Base-by-base conservation (phyloP, 2,797 vertebrate genomes). In the Myoxocephalus aenaeus region DNA sequence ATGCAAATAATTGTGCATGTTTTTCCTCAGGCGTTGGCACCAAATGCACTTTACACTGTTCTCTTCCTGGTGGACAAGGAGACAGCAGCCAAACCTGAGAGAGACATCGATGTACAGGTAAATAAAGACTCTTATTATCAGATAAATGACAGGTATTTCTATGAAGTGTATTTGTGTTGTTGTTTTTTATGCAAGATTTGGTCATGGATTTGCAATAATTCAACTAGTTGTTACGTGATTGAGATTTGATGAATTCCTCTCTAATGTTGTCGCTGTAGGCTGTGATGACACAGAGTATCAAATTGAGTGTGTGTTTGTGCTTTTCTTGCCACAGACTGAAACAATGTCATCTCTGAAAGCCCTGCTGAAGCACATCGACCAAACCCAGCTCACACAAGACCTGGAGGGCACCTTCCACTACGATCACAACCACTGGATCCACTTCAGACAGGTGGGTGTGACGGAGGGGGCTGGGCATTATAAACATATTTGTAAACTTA, bases 1-100 rank as follows among this genome's bases (percentile, higher is more conserved):
- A 7, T 46, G 27, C 15, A 32, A 57, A 36, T 36, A 5, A 15
- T 34, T 80, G 14, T 83, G 10, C n/a, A 17, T 86, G 18, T 82
- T 77, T 77, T 79, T 79, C 9, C 9, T 42, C 89, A 97, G 96
- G 87, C 82, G 34, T 90, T 89, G 17, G 63, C 92, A 81, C 94
- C 96, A 84, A 94, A 96, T 87, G 92, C 95, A 93, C 93, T 97
- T 94, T 95, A 96, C 58, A 93, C 87, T 1, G 80, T 96, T 82
- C 78, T 97, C 73, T 84, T 96, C 68, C 89, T 97, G 84, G 88
- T 93, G 83, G 96, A 97, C 84, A 96, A 96, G 80, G 96, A 97
- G 38, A 85, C 90, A 20, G 73, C 92, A 15, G 89, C 91, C 75
- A 96, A 93, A 84, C 86, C 88, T 7, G 96, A 97, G 74, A 92